These are phyloP conservation scores for Drosophila rhopaloa DNA, from an alignment of 1,140 invertebrate species.

Conservation along the genomic window DNA sequence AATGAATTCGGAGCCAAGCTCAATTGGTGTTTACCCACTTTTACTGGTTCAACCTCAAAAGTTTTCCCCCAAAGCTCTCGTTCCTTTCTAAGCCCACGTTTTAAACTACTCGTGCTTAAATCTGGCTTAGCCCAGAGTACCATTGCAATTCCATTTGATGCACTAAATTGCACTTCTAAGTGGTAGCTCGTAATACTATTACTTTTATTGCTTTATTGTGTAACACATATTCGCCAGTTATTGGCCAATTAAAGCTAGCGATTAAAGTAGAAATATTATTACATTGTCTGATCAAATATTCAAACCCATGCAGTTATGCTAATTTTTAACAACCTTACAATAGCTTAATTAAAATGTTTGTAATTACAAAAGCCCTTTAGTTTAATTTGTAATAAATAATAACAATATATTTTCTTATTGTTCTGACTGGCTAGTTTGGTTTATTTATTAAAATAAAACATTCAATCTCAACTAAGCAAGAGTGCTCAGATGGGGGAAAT, in stretches of 20 bases:
- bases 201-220: conserved; percentile 4
- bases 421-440: too few relatives aligned
- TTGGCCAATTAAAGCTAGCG: conserved; percentile 6
- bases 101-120: conserved; percentile 51
- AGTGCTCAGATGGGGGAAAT: not conserved
- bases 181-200: conserved; percentile 57
- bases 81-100: not conserved
- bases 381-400: too few relatives aligned
- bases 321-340: too few relatives aligned
- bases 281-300: too few relatives aligned
- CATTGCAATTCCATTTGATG: conserved; percentile 41
- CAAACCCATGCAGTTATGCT: too few relatives aligned
- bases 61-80: not conserved
- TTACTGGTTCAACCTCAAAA: not conserved
- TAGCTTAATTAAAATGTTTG: too few relatives aligned
- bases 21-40: conserved; percentile 19
- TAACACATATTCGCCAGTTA: conserved; percentile 5
- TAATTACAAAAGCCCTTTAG: too few relatives aligned
- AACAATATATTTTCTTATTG: too few relatives aligned
- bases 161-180: conserved; percentile 53
- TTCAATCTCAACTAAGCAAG: not conserved
- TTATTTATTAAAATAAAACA: too few relatives aligned
- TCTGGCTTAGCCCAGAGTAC: conserved; percentile 33
- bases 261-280: not conserved
- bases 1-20: conserved; percentile 26